A percentile compares a stretch with the other conserved stretches of the same genome.
Conservation (phyloP, 2,113 vertebrate genomes). For the Albula glossodonta region DNA sequence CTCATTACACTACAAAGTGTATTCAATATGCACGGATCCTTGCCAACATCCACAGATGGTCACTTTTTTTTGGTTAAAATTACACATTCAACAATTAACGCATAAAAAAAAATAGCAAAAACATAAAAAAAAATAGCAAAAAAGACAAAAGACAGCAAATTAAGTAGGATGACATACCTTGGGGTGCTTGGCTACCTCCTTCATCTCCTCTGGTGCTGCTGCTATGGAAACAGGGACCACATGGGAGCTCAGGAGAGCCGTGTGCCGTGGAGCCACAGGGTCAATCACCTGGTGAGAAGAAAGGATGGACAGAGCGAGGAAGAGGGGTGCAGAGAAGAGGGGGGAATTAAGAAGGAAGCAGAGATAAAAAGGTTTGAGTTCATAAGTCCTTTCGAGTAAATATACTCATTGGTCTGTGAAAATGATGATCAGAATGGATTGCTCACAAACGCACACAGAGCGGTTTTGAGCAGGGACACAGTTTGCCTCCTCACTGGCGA, state of each 20-base stretch:
- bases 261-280: slow-evolving; percentile 88
- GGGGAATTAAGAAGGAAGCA: slow-evolving; percentile 12
- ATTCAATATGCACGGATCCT: too few relatives aligned
- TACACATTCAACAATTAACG: too few relatives aligned
- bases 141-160: not conserved
- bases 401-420: not conserved
- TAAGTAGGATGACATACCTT: slow-evolving; percentile 72
- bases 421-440: not conserved
- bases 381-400: not conserved
- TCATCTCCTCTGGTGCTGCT: slow-evolving; percentile 84
- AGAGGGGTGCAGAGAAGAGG: slow-evolving; percentile 1
- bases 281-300: slow-evolving; percentile 84
- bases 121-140: not conserved
- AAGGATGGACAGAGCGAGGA: slow-evolving; percentile 29
- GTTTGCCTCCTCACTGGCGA: not conserved
- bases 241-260: slow-evolving; percentile 83
- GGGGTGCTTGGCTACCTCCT: slow-evolving; percentile 91
- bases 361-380: slow-evolving; percentile 6
- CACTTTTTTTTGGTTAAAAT: too few relatives aligned
- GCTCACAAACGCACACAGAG: not conserved
- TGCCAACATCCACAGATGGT: too few relatives aligned
- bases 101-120: not conserved
- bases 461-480: slow-evolving; percentile 10
- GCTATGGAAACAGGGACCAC: slow-evolving; percentile 80
- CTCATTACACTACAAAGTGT: too few relatives aligned